Base-by-base conservation (phyloP, 2,888 invertebrate species). In the Lagria hirta region DNA sequence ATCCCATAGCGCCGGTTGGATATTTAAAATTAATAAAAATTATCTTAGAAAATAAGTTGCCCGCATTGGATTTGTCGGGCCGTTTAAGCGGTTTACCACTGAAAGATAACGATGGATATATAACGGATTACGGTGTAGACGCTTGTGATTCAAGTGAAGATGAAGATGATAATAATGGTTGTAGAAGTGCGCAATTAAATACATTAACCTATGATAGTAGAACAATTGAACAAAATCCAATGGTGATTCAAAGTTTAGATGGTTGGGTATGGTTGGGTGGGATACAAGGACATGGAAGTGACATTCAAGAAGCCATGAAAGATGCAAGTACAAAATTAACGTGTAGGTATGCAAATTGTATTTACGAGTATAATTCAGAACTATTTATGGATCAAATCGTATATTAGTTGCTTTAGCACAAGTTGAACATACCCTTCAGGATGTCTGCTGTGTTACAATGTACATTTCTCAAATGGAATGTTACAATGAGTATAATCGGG, bases 1-100 rank as follows among this genome's bases (percentile, higher is more conserved):
- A 97, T 76, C 85, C 89, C 2, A 85, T 98, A 64, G 94, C 95
- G 15, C 91, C 96, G 4, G 97, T 97, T 36, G 96, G 93, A 17
- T 98, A 94, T 71, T 76, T 98, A 43, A 92, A 89, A 71, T 82
- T 98, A 57, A 84, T 81, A 55, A 86, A 87, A 72, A 73, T 96
- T 49, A 86, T 85, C 61, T 75, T 96, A 60, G 86, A 87, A 72
- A 68, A 76, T 35, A 85, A 85, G 71, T 73, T 79, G 11, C 73
- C 74, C 33, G 65, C 64, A 22, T 50, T 69, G 41, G 65, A 65
- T 51, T 58, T 72, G 23, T 42, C 49, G 26, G 55, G 55, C 17
- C 55, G 72, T n/a, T 54, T 72, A 28, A 52, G 57, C 27, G 62
- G 62, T n/a, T 49, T 72, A 5, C 67, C 70, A 2, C 48, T 72